Evolutionary conservation across 2,888 invertebrate species (phyloP).

Genomic region (Brenthis hecate): DNA sequence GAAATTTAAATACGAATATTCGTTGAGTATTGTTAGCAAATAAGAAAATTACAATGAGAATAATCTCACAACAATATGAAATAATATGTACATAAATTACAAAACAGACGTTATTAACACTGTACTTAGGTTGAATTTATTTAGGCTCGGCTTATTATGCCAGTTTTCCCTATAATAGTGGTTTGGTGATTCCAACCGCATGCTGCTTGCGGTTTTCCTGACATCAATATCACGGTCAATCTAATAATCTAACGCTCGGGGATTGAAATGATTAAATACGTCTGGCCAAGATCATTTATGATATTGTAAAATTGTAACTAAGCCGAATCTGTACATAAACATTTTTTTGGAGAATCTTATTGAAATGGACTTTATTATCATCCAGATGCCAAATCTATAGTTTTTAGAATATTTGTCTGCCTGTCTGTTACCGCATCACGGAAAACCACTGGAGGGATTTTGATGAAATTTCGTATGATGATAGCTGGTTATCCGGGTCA

Average conservation of each 20-base stretch:
- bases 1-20: too few relatives aligned
- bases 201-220: conserved; percentile 25
- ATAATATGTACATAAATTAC: not conserved
- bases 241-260: not conserved
- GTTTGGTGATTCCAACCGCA: conserved; percentile 25
- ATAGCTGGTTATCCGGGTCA: too few relatives aligned
- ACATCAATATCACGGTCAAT: conserved; percentile 22
- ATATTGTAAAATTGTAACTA: not conserved
- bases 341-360: too few relatives aligned
- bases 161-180: conserved; percentile 24
- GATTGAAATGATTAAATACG: not conserved
- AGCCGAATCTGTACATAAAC: too few relatives aligned
- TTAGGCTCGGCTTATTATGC: conserved; percentile 23
- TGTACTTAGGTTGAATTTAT: not conserved
- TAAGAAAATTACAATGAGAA: too few relatives aligned
- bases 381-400: too few relatives aligned
- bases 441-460: too few relatives aligned
- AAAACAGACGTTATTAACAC: not conserved
- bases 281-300: not conserved
- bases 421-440: too few relatives aligned
- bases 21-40: too few relatives aligned
- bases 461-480: too few relatives aligned
- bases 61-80: not conserved
- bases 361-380: too few relatives aligned
- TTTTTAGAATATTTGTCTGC: too few relatives aligned